phyloP scores from a whole-genome alignment of 2,888 invertebrate species.

The Teleiodes luculella region DNA sequence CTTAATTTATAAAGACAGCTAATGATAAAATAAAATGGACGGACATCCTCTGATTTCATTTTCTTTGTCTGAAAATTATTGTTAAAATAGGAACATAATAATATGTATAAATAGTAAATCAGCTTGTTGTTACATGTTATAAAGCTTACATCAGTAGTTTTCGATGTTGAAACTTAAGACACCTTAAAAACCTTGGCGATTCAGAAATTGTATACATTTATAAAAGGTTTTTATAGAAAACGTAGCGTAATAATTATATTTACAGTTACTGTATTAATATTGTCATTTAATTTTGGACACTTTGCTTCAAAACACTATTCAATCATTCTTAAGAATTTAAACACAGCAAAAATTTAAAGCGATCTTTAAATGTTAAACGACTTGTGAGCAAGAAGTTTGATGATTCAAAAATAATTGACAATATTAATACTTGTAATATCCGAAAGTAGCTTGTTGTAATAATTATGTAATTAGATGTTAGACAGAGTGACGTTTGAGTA shows the following conservation, averaged over 20 bases:
- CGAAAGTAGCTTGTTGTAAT: constrained; percentile 41
- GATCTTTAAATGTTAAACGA: no score
- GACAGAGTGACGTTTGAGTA: constrained; percentile 22
- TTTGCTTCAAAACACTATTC: no score
- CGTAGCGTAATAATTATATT: constrained; percentile 45
- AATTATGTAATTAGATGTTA: constrained; percentile 50
- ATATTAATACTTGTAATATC: constrained; percentile 1
- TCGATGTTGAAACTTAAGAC: constrained; percentile 53
- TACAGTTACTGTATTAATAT: constrained; percentile 30
- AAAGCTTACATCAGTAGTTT: constrained; percentile 57
- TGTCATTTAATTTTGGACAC: background rate
- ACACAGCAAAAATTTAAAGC: no score
- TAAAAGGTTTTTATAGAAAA: constrained; percentile 64
- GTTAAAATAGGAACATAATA: constrained; percentile 9
- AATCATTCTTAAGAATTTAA: no score
- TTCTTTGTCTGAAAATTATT: background rate
- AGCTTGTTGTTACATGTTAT: constrained; percentile 63
- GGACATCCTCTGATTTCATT: no score
- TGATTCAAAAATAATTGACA: no score
- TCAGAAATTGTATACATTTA: constrained; percentile 70
- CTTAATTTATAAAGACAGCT: no score
- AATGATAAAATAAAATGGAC: no score
- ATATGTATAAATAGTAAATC: constrained; percentile 14
- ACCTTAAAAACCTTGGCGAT: constrained; percentile 34
- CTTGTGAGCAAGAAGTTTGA: no score